Evolutionary conservation across 2,113 vertebrate species (phyloP), one percentile per base, ranked within the genome.

Genomic region (Drymodes brunneopygia): DNA sequence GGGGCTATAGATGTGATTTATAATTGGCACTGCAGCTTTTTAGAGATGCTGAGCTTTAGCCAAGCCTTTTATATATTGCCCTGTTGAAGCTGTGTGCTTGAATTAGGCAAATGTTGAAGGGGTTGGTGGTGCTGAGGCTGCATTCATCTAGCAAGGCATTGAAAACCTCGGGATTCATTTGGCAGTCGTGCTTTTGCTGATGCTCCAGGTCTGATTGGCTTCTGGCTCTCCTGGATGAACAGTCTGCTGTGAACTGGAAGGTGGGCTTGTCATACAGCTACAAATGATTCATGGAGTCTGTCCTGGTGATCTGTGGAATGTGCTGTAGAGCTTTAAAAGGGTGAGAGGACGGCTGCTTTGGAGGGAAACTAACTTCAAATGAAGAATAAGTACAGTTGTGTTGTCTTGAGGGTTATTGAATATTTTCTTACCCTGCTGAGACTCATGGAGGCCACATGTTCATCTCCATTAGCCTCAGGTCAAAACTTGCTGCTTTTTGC

Each of bases 11-110:
- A 78, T 92, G 70, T 23, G 87, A 95, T 96, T 95, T 94, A 84
- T 97, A 94, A 94, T 92, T 95, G 94, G 90, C 94, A 54, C 82
- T 42, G 82, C 40, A 56, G 88, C 90, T 93, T 87, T 96, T 88
- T 78, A 94, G 84, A 93, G 90, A 45, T 14, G 6, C 85, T 64
- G 73, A 92, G 88, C 92, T 81, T 81, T 83, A 80, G 90, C 90
- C 82, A 95, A 50, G 40, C 40, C 90, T 92, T 96, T 94, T 75
- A 95, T 94, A 74, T 75, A 88, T 87, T 70, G 81, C 60, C 66
- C 33, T 0, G 47, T 67, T 92, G 90, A 88, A 86, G 82, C 16
- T 71, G 62, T 83, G 56, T 96, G 91, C 89, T 85, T 86, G 85
- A 92, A 95, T 92, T 89, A 94, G 89, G 56, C 78, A 16, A 75